phyloP scores from a whole-genome alignment of 2,888 invertebrate species.

The Limnephilus lunatus region DNA sequence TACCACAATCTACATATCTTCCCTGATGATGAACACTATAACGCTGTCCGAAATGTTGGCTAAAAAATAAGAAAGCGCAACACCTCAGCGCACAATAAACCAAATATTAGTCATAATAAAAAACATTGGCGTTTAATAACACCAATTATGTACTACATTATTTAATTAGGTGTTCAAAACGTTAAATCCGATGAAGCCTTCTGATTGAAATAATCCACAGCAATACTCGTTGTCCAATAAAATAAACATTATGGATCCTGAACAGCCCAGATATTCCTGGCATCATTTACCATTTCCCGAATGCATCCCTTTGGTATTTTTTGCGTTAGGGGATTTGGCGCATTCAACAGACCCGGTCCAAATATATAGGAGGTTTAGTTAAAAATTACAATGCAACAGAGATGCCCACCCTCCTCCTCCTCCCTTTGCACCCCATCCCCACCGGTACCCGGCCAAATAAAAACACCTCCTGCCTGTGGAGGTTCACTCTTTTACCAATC shows the following conservation, averaged over 20 bases:
- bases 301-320: slow-evolving; percentile 2
- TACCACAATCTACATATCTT: no score
- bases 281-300: neutral
- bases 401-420: neutral
- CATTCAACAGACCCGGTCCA: slow-evolving; percentile 24
- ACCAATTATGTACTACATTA: no score
- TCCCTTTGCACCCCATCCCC: neutral
- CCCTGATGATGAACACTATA: no score
- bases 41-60: no score
- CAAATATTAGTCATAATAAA: no score
- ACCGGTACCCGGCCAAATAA: neutral
- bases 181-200: neutral
- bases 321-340: neutral
- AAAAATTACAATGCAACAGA: slow-evolving; percentile 38
- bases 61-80: no score
- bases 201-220: neutral
- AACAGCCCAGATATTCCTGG: neutral
- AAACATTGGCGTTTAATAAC: no score
- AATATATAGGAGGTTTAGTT: slow-evolving; percentile 19
- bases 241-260: neutral
- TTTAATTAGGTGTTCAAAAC: no score
- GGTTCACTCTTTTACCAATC: slow-evolving; percentile 14
- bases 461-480: neutral
- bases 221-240: neutral
- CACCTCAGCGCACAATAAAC: no score